A percentile compares a stretch with the other conserved stretches of the same genome.
Conservation (phyloP, 2,888 invertebrate species). For the Acanthopleura granulata region DNA sequence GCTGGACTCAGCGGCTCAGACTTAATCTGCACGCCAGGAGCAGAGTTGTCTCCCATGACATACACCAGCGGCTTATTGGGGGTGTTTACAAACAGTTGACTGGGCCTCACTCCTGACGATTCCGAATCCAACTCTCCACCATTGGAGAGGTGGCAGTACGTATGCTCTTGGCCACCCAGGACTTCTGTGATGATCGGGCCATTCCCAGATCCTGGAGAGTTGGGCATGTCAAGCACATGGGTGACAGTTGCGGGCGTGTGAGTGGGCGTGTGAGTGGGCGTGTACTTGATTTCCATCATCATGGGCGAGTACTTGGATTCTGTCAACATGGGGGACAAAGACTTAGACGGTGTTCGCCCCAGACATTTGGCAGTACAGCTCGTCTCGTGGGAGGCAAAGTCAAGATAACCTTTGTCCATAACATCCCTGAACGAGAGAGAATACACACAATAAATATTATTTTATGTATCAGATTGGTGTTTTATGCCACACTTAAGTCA, state of each 20-base stretch:
- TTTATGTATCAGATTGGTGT: too few species aligned
- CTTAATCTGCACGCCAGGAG: neutral
- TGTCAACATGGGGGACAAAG: neutral
- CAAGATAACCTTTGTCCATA: slow-evolving; percentile 68
- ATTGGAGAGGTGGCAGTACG: slow-evolving; percentile 29
- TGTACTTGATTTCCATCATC: neutral
- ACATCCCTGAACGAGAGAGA: slow-evolving; percentile 55
- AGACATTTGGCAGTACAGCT: slow-evolving; percentile 70
- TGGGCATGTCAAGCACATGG: neutral
- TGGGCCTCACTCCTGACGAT: neutral
- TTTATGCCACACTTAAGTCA: too few species aligned
- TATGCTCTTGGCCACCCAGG: slow-evolving; percentile 22
- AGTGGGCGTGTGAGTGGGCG: neutral
- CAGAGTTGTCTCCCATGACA: neutral
- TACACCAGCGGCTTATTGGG: neutral
- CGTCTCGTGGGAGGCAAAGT: slow-evolving; percentile 68
- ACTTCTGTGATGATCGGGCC: neutral
- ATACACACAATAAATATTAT: too few species aligned
- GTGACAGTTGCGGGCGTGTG: neutral
- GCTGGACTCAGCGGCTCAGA: slow-evolving; percentile 1
- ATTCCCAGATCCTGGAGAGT: neutral
- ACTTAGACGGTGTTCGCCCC: slow-evolving; percentile 52
- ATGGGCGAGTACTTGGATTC: neutral
- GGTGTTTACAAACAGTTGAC: slow-evolving; percentile 7
- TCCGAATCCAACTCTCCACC: slow-evolving; percentile 23